These are phyloP conservation scores for Ips typographus DNA, from an alignment of 1,140 invertebrate species.

Conservation along the genomic window DNA sequence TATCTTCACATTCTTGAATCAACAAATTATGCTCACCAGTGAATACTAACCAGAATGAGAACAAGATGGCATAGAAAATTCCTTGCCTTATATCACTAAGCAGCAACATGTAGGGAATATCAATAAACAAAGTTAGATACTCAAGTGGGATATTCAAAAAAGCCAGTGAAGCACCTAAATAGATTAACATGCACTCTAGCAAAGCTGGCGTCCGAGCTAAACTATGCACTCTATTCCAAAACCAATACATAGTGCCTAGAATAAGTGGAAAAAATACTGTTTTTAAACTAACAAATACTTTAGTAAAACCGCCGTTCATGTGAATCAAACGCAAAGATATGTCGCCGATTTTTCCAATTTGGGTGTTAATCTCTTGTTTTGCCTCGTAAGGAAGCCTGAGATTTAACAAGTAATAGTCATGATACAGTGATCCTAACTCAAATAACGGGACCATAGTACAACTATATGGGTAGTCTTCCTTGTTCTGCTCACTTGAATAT, in stretches of 20 bases:
- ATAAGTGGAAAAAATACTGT: conserved; percentile 91
- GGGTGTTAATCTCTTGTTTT: conserved; percentile 71
- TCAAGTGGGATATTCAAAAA: conserved; percentile 94
- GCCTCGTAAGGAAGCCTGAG: conserved; percentile 81
- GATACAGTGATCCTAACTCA: conserved; percentile 93
- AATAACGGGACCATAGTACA: conserved; percentile 91
- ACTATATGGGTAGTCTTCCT: conserved; percentile 79
- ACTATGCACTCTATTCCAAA: conserved; percentile 86
- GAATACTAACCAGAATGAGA: conserved; percentile 98
- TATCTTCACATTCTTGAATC: conserved; percentile 76
- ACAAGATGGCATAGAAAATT: conserved; percentile 91
- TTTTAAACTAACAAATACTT: conserved; percentile 96
- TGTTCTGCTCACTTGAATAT: conserved; percentile 55
- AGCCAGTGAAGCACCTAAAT: conserved; percentile 80
- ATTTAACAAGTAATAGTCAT: conserved; percentile 96
- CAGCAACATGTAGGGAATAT: conserved; percentile 95
- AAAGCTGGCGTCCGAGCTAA: conserved; percentile 84
- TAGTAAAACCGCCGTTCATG: conserved; percentile 96
- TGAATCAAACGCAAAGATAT: conserved; percentile 57
- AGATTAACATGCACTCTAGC: conserved; percentile 89
- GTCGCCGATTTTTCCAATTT: conserved; percentile 73
- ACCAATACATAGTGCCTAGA: conserved; percentile 86
- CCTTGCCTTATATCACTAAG: conserved; percentile 95
- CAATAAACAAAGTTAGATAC: conserved; percentile 85
- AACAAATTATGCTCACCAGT: conserved; percentile 93